Percentiles rank a stretch among this genome's conserved stretches.
Evolutionary conservation across 2,113 vertebrate species (phyloP).

Genomic region (Tinamus guttatus): DNA sequence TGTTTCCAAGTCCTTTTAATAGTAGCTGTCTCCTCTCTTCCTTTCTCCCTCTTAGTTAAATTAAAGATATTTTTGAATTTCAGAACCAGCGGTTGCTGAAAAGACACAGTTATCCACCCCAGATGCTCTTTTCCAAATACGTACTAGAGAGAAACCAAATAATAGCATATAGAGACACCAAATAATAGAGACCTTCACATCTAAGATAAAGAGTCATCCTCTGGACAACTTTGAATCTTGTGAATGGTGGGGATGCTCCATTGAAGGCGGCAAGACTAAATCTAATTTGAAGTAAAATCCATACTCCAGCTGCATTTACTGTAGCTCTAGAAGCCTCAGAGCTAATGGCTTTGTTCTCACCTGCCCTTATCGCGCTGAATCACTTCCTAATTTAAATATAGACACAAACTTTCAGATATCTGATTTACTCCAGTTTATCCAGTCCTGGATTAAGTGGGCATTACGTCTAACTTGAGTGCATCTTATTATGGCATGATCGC

Average conservation of each 20-base stretch:
- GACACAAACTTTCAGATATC: background rate
- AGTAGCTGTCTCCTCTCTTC: background rate
- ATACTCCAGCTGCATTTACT: background rate
- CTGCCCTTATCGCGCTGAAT: background rate
- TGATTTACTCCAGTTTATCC: background rate
- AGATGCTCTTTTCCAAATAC: background rate
- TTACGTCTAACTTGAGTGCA: background rate
- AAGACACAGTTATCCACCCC: background rate
- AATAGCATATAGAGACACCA: no score
- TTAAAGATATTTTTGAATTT: background rate
- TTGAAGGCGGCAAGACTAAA: background rate
- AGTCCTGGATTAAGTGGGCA: background rate
- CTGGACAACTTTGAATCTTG: background rate
- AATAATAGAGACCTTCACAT: background rate
- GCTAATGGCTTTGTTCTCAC: background rate
- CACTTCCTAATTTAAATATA: background rate
- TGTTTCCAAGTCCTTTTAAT: background rate
- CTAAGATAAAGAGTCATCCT: background rate
- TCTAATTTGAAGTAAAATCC: background rate
- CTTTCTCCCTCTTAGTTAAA: background rate
- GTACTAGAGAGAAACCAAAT: background rate
- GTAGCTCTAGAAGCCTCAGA: background rate
- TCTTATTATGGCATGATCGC: background rate
- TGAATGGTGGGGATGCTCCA: background rate
- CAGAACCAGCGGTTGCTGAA: background rate